A percentile compares a stretch with the other conserved stretches of the same genome.
Conservation (phyloP, 2,797 vertebrate species). For the Astyanax mexicanus region DNA sequence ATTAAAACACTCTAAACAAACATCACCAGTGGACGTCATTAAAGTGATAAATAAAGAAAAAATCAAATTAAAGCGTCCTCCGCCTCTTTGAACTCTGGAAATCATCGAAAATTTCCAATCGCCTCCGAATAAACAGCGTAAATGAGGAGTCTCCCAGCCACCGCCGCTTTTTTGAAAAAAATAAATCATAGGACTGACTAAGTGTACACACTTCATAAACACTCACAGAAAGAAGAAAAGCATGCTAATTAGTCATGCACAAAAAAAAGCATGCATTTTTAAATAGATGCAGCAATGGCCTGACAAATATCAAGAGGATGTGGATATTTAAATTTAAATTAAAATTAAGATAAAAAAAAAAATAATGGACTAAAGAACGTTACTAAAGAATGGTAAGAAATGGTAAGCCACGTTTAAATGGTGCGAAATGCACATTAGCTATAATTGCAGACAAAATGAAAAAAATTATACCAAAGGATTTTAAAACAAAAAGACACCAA, state of each 20-base stretch:
- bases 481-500: no score
- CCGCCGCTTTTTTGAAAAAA: constrained; percentile 34
- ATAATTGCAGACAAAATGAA: constrained; percentile 37
- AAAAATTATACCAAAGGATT: constrained; percentile 27
- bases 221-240: constrained; percentile 55
- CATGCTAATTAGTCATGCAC: constrained; percentile 54
- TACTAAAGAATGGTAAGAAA: constrained; percentile 18
- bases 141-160: constrained; percentile 41
- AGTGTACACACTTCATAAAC: constrained; percentile 50
- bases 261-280: constrained; percentile 61
- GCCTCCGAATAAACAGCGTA: constrained; percentile 33
- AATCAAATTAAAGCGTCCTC: neutral
- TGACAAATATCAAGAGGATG: constrained; percentile 52
- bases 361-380: constrained; percentile 13
- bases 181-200: constrained; percentile 41
- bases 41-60: constrained; percentile 6
- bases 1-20: constrained; percentile 54
- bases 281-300: constrained; percentile 54
- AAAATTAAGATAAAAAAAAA: no score
- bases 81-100: constrained; percentile 28
- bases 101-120: constrained; percentile 36
- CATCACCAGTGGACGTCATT: constrained; percentile 26
- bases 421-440: constrained; percentile 47
- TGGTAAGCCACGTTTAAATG: no score
- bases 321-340: no score